Evolutionary conservation across 2,888 invertebrate genomes (phyloP), one percentile per base, ranked within the genome.

Genomic region (Microdon myrmicae): DNA sequence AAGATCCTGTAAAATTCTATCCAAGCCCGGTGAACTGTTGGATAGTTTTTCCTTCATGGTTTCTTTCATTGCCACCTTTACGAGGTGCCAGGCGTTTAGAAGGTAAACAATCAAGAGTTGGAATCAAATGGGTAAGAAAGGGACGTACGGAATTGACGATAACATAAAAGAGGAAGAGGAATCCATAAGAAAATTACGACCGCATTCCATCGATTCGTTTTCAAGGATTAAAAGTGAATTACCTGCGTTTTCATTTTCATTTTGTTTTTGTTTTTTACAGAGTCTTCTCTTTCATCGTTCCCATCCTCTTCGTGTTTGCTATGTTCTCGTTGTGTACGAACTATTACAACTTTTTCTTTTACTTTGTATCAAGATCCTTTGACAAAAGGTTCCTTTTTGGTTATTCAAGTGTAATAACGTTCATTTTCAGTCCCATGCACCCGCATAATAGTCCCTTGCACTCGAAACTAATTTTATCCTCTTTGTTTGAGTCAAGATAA

Each of bases 161-260:
- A 14, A 17, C 7, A n/a, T 22, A 19, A 28, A 41, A 17, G 3
- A 25, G 7, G 7, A 34, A 12, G 17, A 32, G 26, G 12, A 16
- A 29, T 44, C 35, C 14, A 6, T 8, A 19, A 4, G 32, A 38
- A 16, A 43, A 53, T 43, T 58, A 64, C 64, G 51, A 53, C 58
- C 51, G 31, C 58, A 64, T 64, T 56, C 58, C 53, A 51, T 58
- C 58, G 58, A 58, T 64, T 64, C 53, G 58, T 58, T 53, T 64
- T 58, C 58, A 58, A 64, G 64, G 64, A 64, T 64, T 64, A 64
- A 64, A 58, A 64, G 58, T 64, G 58, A 64, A 64, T 64, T 64
- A 64, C 64, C 53, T 58, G 58, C 58, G 47, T 64, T 37, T 43
- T 53, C 32, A 43, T 38, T 5, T 61, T 25, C 10, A 9, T 4